Base-by-base conservation (phyloP, 2,113 vertebrate species). In the Rhinichthys klamathensis region DNA sequence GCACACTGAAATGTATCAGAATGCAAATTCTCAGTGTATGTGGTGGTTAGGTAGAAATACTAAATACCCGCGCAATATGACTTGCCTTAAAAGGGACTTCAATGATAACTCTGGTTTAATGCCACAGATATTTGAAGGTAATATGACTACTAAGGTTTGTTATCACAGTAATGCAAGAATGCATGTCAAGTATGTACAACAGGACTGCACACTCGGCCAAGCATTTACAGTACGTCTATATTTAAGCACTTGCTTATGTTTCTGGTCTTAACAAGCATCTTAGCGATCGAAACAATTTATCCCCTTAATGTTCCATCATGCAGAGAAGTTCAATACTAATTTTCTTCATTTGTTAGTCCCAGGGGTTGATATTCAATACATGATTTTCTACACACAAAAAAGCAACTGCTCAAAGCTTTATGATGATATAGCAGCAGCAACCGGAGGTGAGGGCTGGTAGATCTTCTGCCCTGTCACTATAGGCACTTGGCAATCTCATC, bases 341-440 rank as follows among this genome's bases (percentile, higher is more conserved):
- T 69, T 41, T 2, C 13, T 46, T 65, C 35, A 80, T 80, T 80
- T 80, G 78, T 80, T 32, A 12, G 38, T 81, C 25, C 61, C 79
- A 67, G 38, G n/a, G 79, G 44, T 44, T 67, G 60, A 81, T 49
- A 80, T 51, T 81, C 41, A 69, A 81, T 81, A 54, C 16, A 35
- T 3, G 35, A 63, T 65, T 38, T 44, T 49, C 27, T 15, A 60
- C 76, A 25, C 54, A 79, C 6, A 65, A 41, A 79, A 69, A 67
- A 49, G 54, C 25, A 15, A 69, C 35, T 21, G 7, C 38, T 80
- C 35, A 65, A 80, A 80, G 58, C 54, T 56, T 23, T 23, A 56
- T 32, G 18, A 32, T 32, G 49, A 56, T 77, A 32, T 35, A 16
- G 54, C 35, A 23, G 30, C 21, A 4, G 56, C 23, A n/a, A 15